Conservation (phyloP, 2,797 vertebrate species). For the Pagetopsis macropterus region DNA sequence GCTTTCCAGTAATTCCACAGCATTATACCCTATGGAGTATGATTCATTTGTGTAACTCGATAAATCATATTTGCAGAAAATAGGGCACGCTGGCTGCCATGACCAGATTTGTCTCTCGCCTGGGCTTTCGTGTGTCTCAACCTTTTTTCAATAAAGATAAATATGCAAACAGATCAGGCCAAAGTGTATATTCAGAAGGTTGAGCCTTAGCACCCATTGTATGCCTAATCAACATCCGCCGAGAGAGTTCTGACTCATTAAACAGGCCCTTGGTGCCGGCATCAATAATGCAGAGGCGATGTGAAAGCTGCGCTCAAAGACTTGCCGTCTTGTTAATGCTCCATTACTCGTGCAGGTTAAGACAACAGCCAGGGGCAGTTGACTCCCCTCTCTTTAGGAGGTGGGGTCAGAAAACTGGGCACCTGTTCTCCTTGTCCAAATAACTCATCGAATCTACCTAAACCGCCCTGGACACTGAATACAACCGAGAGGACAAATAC, state of each 20-base stretch:
- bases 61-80: slow-evolving; percentile 1
- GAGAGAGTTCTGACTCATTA: slow-evolving; percentile 80
- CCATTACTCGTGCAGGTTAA: slow-evolving; percentile 79
- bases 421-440: slow-evolving; percentile 26
- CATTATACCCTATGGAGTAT: neutral
- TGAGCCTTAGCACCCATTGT: slow-evolving; percentile 55
- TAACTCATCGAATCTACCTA: slow-evolving; percentile 3
- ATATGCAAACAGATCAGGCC: neutral
- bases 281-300: slow-evolving; percentile 80
- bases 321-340: slow-evolving; percentile 75
- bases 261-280: slow-evolving; percentile 74
- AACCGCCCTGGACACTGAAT: neutral
- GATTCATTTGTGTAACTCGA: neutral
- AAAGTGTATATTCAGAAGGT: slow-evolving; percentile 45
- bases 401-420: slow-evolving; percentile 38
- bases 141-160: neutral
- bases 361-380: slow-evolving; percentile 71
- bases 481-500: neutral
- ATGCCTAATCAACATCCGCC: slow-evolving; percentile 75
- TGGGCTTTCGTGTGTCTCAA: neutral
- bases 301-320: slow-evolving; percentile 74
- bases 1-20: neutral
- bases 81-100: neutral
- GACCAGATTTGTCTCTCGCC: neutral
- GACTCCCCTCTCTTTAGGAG: slow-evolving; percentile 43